Evolutionary conservation across 2,113 vertebrate species (phyloP).

Genomic region (Diphyllodes magnificus): DNA sequence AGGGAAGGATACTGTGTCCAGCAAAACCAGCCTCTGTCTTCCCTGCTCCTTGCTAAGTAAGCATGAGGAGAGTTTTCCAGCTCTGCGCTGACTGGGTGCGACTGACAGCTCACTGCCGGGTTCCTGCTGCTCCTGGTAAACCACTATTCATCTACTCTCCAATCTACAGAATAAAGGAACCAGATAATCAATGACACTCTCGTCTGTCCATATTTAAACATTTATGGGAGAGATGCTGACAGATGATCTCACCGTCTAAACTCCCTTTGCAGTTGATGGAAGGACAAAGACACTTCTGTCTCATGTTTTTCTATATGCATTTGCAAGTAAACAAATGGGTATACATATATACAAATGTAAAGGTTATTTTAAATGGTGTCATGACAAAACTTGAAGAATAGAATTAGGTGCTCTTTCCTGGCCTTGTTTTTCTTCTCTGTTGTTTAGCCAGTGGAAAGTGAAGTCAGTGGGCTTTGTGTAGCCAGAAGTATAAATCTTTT

Average conservation of each 20-base stretch:
- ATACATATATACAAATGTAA: neutral
- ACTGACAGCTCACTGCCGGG: neutral
- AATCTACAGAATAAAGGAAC: neutral
- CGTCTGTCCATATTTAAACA: conserved; percentile 32
- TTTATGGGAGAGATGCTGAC: conserved; percentile 21
- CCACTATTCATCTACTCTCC: neutral
- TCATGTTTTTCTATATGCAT: neutral
- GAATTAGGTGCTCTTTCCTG: neutral
- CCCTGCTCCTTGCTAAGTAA: neutral
- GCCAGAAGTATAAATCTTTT: neutral
- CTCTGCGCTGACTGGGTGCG: neutral
- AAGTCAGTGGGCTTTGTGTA: neutral
- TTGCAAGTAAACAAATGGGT: neutral
- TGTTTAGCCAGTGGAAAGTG: neutral
- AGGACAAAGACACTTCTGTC: neutral
- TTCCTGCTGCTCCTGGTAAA: neutral
- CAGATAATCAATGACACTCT: conserved; percentile 21
- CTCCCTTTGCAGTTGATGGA: conserved; percentile 13
- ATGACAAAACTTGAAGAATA: neutral
- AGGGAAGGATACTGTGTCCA: neutral
- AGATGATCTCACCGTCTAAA: conserved; percentile 36
- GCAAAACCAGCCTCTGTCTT: neutral
- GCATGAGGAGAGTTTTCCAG: neutral
- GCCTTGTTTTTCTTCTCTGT: neutral
- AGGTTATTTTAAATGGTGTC: neutral